phyloP scores from a whole-genome alignment of 2,797 vertebrate genomes.

The Dallia pectoralis region DNA sequence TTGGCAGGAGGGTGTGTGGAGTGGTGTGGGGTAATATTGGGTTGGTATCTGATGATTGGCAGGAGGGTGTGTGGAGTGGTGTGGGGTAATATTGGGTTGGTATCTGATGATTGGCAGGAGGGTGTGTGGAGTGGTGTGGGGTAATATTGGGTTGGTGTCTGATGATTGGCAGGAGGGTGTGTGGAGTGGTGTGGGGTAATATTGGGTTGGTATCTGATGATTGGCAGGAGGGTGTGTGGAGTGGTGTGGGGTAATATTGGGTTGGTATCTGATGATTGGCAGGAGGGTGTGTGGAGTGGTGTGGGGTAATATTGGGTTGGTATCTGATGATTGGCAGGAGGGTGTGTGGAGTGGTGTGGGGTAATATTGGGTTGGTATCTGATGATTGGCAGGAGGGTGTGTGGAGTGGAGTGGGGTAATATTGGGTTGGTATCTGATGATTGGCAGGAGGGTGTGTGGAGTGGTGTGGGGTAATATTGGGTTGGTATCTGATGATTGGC shows the following conservation, averaged over 20 bases:
- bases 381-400: conserved; percentile 22
- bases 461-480: too few species aligned
- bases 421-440: too few species aligned
- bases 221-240: conserved; percentile 25
- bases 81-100: too few species aligned
- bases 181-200: too few species aligned
- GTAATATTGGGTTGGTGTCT: too few species aligned
- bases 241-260: too few species aligned
- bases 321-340: conserved; percentile 16
- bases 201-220: too few species aligned
- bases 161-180: conserved; percentile 22
- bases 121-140: conserved; percentile 27
- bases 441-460: conserved; percentile 25
- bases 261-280: conserved; percentile 16
- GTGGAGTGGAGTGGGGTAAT: too few species aligned
- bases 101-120: conserved; percentile 16
- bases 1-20: conserved; percentile 25
- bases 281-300: conserved; percentile 24
- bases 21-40: too few species aligned
- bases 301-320: too few species aligned
- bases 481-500: conserved; percentile 16
- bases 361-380: too few species aligned
- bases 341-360: conserved; percentile 27
- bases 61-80: conserved; percentile 24
- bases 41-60: conserved; percentile 16